Conservation (phyloP, 2,888 invertebrate genomes). For the Cosmia pyralina region DNA sequence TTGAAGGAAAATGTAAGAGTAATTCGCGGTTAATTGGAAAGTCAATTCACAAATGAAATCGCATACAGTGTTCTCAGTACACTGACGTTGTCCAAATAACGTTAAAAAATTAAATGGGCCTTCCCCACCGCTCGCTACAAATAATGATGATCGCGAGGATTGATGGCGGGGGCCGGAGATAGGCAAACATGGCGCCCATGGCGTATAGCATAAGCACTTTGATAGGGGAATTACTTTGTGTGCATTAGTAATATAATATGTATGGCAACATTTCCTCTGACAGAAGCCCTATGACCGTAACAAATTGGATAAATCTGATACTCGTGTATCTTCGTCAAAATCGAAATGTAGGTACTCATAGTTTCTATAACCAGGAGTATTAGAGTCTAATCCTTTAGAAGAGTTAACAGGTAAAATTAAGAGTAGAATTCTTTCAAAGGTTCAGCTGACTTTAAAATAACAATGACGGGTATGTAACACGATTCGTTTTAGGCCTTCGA, state of each 20-base stretch:
- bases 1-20: constrained; percentile 11
- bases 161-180: constrained; percentile 14
- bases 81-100: constrained; percentile 1
- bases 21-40: constrained; percentile 19
- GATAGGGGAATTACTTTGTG: constrained; percentile 32
- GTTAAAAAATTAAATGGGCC: constrained; percentile 8
- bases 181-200: constrained; percentile 19
- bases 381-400: background rate
- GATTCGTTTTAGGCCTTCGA: background rate
- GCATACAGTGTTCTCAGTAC: background rate
- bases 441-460: background rate
- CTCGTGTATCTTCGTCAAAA: background rate
- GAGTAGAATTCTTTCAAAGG: background rate
- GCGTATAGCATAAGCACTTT: constrained; percentile 15
- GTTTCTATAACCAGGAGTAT: background rate
- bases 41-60: constrained; percentile 21
- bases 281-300: constrained; percentile 9
- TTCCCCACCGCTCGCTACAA: constrained; percentile 26
- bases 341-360: background rate
- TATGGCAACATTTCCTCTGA: constrained; percentile 16
- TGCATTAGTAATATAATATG: constrained; percentile 26
- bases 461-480: background rate
- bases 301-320: background rate
- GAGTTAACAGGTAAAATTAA: background rate
- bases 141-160: constrained; percentile 30